Conservation (phyloP, 1,140 invertebrate genomes). For the Drosophila malerkotliana region DNA sequence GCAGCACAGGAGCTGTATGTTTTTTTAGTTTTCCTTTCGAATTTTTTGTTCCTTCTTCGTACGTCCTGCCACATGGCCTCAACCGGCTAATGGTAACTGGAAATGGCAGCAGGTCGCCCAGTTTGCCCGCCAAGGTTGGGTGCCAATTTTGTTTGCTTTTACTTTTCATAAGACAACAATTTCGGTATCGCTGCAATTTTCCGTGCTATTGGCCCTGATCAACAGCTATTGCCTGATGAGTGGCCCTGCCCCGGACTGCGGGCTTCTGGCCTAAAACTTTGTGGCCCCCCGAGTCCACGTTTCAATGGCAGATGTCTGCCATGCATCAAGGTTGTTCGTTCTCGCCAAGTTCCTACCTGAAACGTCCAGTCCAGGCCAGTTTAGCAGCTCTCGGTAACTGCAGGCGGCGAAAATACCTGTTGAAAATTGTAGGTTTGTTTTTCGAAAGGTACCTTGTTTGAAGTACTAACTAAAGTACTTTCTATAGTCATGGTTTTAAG, state of each 20-base stretch:
- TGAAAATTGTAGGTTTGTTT: background rate
- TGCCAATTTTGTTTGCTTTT: conserved; percentile 71
- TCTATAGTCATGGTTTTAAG: background rate
- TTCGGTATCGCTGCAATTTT: conserved; percentile 63
- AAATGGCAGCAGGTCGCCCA: conserved; percentile 64
- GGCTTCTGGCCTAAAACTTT: conserved; percentile 60
- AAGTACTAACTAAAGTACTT: background rate
- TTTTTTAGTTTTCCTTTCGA: conserved; percentile 1
- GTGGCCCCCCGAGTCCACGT: conserved; percentile 38
- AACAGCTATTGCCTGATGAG: conserved; percentile 45
- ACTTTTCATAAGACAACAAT: conserved; percentile 66
- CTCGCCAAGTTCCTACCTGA: conserved; percentile 4
- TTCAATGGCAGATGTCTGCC: conserved; percentile 39
- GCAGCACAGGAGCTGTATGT: conserved; percentile 57
- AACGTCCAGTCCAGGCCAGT: background rate
- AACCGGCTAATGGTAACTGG: conserved; percentile 66
- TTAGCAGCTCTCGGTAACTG: conserved; percentile 3
- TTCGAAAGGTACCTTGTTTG: background rate
- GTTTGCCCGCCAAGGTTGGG: conserved; percentile 36
- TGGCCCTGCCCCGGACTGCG: conserved; percentile 35
- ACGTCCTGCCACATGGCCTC: conserved; percentile 45
- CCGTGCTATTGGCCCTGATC: conserved; percentile 74
- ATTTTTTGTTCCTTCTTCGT: conserved; percentile 9
- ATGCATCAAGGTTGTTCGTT: conserved; percentile 19
- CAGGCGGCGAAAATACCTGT: background rate